Evolutionary conservation across 2,113 vertebrate genomes (phyloP).

Genomic region (Pristiophorus japonicus): DNA sequence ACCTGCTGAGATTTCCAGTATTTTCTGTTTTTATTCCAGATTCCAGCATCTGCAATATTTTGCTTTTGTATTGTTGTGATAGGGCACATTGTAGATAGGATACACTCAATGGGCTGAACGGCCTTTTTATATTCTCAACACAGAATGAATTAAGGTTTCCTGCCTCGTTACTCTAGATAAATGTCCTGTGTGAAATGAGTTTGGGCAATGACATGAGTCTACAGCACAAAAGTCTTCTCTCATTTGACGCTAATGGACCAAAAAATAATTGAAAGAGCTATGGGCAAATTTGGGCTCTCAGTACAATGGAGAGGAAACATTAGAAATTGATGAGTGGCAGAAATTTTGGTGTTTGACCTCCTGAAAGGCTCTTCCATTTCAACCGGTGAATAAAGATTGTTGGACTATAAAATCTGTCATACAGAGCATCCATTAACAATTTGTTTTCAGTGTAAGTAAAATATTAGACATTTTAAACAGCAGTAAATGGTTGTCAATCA

Average conservation of each 20-base stretch:
- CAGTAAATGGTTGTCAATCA: background rate
- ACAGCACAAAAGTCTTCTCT: background rate
- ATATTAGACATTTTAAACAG: background rate
- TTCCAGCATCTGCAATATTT: no score
- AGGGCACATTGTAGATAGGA: background rate
- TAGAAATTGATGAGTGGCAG: background rate
- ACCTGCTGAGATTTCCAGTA: no score
- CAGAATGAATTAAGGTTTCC: background rate
- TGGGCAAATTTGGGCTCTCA: background rate
- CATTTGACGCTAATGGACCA: slow-evolving; percentile 15
- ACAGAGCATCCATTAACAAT: background rate
- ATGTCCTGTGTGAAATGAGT: background rate
- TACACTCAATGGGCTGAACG: background rate
- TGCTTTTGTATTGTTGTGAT: no score
- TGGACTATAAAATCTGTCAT: background rate
- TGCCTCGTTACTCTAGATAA: background rate
- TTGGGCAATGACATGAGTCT: background rate
- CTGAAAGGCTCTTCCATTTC: background rate
- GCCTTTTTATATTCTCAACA: background rate
- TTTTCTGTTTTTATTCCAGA: no score
- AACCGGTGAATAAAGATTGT: background rate
- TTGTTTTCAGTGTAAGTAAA: background rate
- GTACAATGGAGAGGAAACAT: background rate
- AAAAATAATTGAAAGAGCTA: slow-evolving; percentile 25
- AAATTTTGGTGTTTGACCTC: background rate